These are phyloP conservation scores for Lerista edwardsae DNA, from an alignment of 2,797 vertebrate species.

Conservation along the genomic window DNA sequence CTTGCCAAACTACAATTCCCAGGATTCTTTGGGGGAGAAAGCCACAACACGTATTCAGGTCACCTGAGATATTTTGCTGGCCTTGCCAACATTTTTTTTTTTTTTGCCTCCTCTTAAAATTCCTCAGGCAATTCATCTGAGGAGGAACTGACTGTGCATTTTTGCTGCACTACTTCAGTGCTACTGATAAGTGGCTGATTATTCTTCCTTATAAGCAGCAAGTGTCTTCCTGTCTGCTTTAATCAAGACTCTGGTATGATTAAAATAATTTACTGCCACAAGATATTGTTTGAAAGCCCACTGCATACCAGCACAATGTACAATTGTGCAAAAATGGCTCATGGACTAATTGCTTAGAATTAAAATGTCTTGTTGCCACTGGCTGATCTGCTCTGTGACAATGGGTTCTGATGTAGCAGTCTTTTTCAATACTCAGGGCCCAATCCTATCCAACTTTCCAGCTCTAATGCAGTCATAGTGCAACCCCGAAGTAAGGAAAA, in stretches of 20 bases:
- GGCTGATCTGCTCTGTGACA: neutral
- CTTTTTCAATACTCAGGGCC: neutral
- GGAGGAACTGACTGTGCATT: neutral
- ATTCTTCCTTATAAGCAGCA: constrained; percentile 4
- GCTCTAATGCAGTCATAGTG: too few relatives aligned
- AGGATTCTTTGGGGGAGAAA: neutral
- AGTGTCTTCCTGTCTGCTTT: neutral
- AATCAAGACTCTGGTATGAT: neutral
- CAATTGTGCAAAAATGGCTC: neutral
- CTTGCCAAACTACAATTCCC: neutral
- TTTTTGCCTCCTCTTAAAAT: neutral
- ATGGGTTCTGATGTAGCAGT: too few relatives aligned
- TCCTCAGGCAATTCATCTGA: neutral
- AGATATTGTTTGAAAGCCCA: neutral
- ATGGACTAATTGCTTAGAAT: neutral
- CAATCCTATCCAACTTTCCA: too few relatives aligned
- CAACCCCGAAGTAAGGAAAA: too few relatives aligned
- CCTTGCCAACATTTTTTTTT: neutral
- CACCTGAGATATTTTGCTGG: neutral
- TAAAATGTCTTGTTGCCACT: neutral
- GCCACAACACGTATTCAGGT: neutral
- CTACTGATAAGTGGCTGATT: neutral
- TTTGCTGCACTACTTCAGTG: neutral
- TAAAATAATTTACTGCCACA: neutral
- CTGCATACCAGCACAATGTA: neutral